Evolutionary conservation across 2,888 invertebrate species (phyloP), one percentile per base, ranked within the genome.

Genomic region (Scaptomyza cyrtandrae): DNA sequence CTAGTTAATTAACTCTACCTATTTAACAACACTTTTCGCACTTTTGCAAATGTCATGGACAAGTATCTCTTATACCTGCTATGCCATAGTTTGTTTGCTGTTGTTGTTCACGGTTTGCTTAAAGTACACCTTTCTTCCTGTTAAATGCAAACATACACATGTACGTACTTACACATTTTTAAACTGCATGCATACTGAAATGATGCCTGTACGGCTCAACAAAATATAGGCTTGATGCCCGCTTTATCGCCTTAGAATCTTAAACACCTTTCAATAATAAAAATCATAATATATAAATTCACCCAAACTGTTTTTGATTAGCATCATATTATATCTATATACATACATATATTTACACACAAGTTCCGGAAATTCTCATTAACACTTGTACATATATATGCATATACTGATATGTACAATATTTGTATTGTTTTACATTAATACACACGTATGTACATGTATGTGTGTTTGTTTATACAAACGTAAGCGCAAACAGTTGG

Each of bases 311-410:
- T 6, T 6, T 29, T 6, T 24, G 5, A 2, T 24, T 1, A 29
- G 6, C 29, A 9, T 29, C 9, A 29, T 29, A 7, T 29, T 29
- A 0, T 29, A 29, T n/a, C n/a, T n/a, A n/a, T n/a, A n/a, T n/a
- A n/a, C n/a, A n/a, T n/a, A n/a, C n/a, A n/a, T 29, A 0, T 29
- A 29, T 29, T 7, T 29, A 29, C 9, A 46, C 45, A 11, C 37
- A 35, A 65, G 41, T 16, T 9, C 9, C 16, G 41, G 41, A 41
- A 16, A 10, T 16, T 41, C 41, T 41, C 10, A 39, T 35, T 24
- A 4, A 39, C 14, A 41, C 41, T 13, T 14, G n/a, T 10, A 41
- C 16, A 41, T 16, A 41, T 41, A 5, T 39, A 45, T 24, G 11
- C 2, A 56, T 16, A 9, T 44, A 44, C 19, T 7, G 11, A 57